These are phyloP conservation scores for Vanessa cardui DNA, from an alignment of 2,888 invertebrate genomes.

Conservation along the genomic window DNA sequence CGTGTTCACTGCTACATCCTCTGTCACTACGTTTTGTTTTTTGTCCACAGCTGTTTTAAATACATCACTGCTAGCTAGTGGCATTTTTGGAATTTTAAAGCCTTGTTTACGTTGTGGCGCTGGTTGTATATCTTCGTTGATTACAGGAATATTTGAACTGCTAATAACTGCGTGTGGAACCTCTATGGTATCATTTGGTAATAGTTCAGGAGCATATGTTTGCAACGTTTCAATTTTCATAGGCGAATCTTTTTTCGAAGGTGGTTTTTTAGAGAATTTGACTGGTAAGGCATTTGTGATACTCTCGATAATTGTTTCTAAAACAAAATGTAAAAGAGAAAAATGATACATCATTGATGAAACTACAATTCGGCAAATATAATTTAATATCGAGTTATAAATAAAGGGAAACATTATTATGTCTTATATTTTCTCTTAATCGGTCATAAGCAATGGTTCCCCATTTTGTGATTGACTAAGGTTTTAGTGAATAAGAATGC, in stretches of 20 bases:
- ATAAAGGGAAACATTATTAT: too few relatives aligned
- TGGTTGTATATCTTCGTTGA: slow-evolving; percentile 37
- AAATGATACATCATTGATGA: too few relatives aligned
- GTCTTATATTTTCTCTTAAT: too few relatives aligned
- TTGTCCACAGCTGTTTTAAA: slow-evolving; percentile 54
- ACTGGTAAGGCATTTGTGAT: slow-evolving; percentile 69
- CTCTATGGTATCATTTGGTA: slow-evolving; percentile 56
- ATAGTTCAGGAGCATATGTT: slow-evolving; percentile 63
- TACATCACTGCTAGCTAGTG: slow-evolving; percentile 63
- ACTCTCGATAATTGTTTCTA: slow-evolving; percentile 70
- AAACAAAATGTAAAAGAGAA: slow-evolving; percentile 29
- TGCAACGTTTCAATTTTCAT: slow-evolving; percentile 63
- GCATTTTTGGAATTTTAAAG: slow-evolving; percentile 74
- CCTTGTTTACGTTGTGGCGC: slow-evolving; percentile 34
- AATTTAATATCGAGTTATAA: too few relatives aligned
- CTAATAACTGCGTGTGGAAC: slow-evolving; percentile 41
- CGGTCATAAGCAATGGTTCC: too few relatives aligned
- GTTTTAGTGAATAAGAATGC: too few relatives aligned
- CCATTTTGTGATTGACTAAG: too few relatives aligned
- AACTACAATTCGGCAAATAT: too few relatives aligned
- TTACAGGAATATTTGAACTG: slow-evolving; percentile 38
- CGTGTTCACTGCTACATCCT: slow-evolving; percentile 65
- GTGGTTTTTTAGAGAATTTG: slow-evolving; percentile 56
- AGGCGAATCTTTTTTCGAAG: slow-evolving; percentile 57
- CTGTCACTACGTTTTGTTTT: slow-evolving; percentile 47